Conservation (phyloP, 2,888 invertebrate species). For the Nysson spinosus region DNA sequence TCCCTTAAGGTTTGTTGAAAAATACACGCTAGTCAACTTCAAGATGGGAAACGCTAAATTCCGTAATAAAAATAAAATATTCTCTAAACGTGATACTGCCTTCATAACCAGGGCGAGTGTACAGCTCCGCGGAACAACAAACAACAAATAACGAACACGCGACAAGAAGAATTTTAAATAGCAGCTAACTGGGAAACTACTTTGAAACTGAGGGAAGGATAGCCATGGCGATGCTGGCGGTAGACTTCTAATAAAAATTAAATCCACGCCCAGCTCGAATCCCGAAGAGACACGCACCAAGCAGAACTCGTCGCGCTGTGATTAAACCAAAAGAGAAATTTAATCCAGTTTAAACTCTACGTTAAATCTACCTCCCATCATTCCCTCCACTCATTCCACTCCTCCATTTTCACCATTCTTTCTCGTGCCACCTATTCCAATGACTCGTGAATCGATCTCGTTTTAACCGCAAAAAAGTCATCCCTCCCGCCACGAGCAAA, state of each 20-base stretch:
- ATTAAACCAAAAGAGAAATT: constrained; percentile 55
- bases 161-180: constrained; percentile 36
- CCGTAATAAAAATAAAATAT: no score
- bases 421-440: neutral
- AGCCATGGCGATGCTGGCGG: neutral
- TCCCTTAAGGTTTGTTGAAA: no score
- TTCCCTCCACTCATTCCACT: neutral
- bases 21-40: no score
- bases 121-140: no score
- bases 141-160: no score
- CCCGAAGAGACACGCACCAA: constrained; percentile 16
- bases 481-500: constrained; percentile 1
- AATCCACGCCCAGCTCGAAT: constrained; percentile 21
- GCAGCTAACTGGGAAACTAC: no score
- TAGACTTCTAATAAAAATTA: constrained; percentile 35
- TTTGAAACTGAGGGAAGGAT: no score
- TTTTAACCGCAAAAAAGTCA: neutral
- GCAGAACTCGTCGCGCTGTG: constrained; percentile 30
- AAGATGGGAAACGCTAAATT: no score
- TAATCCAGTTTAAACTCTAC: constrained; percentile 51
- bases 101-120: no score
- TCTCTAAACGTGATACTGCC: no score
- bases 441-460: constrained; percentile 23
- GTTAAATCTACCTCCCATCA: constrained; percentile 31
- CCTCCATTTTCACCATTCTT: neutral